Percentiles rank a stretch among this genome's conserved stretches.
Conservation (phyloP, 2,113 vertebrate genomes). For the Ovis aries region ARS-UI_Ramb_v3.0 NC_056062.1:774501-775000, state of each 20-base stretch:
- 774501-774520: not conserved
- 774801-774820: not conserved
- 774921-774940: no score
- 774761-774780: not conserved
- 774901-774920: not conserved
- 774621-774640: not conserved
- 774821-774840: not conserved
- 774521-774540: not conserved
- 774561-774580: not conserved
- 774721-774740: not conserved
- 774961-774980: not conserved
- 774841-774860: rapidly evolving
- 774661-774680: not conserved
- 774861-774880: not conserved
- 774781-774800: not conserved
- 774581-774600: not conserved
- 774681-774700: not conserved
- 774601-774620: not conserved
- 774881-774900: not conserved
- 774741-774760: not conserved
- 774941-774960: not conserved
- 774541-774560: not conserved
- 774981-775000: not conserved
- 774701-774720: not conserved
- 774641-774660: not conserved